Percentiles rank a stretch among this genome's conserved stretches.
Conservation (phyloP, 1,140 invertebrate genomes). For the Penaeus chinensis region DNA sequence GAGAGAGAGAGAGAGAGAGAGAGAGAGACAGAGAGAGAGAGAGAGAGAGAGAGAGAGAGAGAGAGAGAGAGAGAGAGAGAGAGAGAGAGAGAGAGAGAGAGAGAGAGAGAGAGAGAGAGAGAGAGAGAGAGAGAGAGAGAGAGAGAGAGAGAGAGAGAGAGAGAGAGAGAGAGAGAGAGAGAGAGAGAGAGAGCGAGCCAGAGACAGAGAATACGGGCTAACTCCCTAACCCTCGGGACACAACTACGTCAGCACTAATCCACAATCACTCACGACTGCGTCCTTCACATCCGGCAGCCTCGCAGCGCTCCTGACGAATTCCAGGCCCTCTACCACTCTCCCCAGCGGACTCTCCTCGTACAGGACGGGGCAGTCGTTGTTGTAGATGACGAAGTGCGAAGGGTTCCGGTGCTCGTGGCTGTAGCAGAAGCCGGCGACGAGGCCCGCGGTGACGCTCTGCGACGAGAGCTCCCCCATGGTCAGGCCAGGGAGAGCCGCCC, state of each 20-base stretch:
- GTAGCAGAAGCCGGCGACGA: constrained; percentile 51
- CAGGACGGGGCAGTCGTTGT: constrained; percentile 18
- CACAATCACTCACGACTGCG: constrained; percentile 37
- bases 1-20: not conserved
- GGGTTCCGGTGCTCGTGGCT: constrained; percentile 37
- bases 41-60: not conserved
- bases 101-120: not conserved
- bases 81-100: not conserved
- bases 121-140: constrained; percentile 21
- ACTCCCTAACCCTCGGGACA: not conserved
- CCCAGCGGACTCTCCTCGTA: constrained; percentile 51
- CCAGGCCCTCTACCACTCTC: constrained; percentile 32
- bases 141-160: not conserved
- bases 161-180: not conserved
- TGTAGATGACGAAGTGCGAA: constrained; percentile 46
- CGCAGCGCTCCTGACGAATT: constrained; percentile 21
- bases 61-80: not conserved
- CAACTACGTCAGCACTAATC: constrained; percentile 13
- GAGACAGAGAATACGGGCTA: not conserved
- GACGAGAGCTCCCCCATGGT: constrained; percentile 28
- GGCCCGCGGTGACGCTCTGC: constrained; percentile 34
- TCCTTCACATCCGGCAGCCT: constrained; percentile 18
- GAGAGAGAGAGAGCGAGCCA: not conserved
- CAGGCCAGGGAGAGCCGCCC: constrained; percentile 36
- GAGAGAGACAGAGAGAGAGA: not conserved